These are phyloP conservation scores for Rhorus exstirpatorius DNA, from an alignment of 2,888 invertebrate genomes.

Conservation along the genomic window DNA sequence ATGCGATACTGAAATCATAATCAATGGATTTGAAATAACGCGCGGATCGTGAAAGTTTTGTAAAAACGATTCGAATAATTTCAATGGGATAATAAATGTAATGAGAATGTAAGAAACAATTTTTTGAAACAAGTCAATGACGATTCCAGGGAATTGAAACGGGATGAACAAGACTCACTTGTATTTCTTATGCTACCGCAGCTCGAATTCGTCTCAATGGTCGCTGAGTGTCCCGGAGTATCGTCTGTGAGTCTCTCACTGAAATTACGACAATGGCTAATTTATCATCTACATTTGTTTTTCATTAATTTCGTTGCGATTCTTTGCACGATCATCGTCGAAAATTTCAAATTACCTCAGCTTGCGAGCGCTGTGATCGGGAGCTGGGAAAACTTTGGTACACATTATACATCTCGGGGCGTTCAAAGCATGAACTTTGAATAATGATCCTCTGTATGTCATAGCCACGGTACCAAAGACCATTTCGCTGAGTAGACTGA, in stretches of 20 bases:
- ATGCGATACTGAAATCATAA: constrained; percentile 76
- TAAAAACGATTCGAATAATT: neutral
- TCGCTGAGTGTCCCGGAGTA: constrained; percentile 77
- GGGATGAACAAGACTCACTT: constrained; percentile 72
- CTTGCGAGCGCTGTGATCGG: constrained; percentile 79
- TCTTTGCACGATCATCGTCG: neutral
- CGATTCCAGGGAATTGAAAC: neutral
- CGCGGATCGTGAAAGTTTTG: too few relatives aligned
- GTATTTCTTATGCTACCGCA: constrained; percentile 76
- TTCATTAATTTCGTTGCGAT: constrained; percentile 1
- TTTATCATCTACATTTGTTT: constrained; percentile 13
- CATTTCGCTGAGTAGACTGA: constrained; percentile 94
- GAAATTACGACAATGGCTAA: constrained; percentile 51
- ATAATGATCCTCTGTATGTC: constrained; percentile 94
- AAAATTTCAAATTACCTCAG: constrained; percentile 75
- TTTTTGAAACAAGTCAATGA: neutral
- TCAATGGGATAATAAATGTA: too few relatives aligned
- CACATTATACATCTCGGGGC: constrained; percentile 86
- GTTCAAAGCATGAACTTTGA: constrained; percentile 90
- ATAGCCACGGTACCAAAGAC: constrained; percentile 96
- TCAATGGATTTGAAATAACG: neutral
- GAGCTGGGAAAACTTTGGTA: constrained; percentile 84
- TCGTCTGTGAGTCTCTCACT: constrained; percentile 81
- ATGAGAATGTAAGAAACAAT: neutral
- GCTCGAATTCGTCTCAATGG: constrained; percentile 79